Base-by-base conservation (phyloP, 2,888 invertebrate species). In the Lymantria monacha region DNA sequence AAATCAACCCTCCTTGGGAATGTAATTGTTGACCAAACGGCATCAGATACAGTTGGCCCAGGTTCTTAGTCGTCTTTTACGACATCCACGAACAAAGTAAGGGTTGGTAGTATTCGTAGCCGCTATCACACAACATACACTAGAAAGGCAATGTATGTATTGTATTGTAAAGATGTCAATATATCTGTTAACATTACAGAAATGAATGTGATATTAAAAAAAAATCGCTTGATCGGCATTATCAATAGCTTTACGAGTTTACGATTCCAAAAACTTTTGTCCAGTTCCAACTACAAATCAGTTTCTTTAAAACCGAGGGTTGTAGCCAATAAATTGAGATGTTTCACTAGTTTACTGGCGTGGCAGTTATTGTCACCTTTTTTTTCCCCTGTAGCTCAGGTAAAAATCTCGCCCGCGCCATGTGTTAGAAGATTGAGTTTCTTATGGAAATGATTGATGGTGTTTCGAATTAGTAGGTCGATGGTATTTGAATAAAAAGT, bases 251-350 rank as follows among this genome's bases (percentile, higher is more conserved):
- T 57, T 62, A 30, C 51, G 51, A 52, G 48, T 49, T 47, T 48
- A 48, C 30, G 42, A 49, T 61, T 61, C 57, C 46, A 38, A 51
- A 61, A 63, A 63, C 64, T 57, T 61, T 66, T 66, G 66, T 66
- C 54, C 61, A 51, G 38, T 59, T 59, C 55, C 44, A 58, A 65
- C 57, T 67, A 67, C 68, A 67, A 67, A 69, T 69, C 59, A 74
- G 71, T 71, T 61, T 61, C 62, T 69, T 68, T 64, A 60, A 66
- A 63, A 55, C 50, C 61, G 63, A 57, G 61, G 63, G 68, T 53
- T 67, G 67, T 59, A 79, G 72, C 77, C 74, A 79, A 83, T 87
- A 88, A 87, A 90, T 88, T 86, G 85, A 91, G 87, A 87, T 77
- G 80, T 90, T 83, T 75, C 74, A 79, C 79, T 76, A 83, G 76